Percentiles rank a stretch among this genome's conserved stretches.
Conservation (phyloP, 2,888 invertebrate genomes). For the Lypha dubia region DNA sequence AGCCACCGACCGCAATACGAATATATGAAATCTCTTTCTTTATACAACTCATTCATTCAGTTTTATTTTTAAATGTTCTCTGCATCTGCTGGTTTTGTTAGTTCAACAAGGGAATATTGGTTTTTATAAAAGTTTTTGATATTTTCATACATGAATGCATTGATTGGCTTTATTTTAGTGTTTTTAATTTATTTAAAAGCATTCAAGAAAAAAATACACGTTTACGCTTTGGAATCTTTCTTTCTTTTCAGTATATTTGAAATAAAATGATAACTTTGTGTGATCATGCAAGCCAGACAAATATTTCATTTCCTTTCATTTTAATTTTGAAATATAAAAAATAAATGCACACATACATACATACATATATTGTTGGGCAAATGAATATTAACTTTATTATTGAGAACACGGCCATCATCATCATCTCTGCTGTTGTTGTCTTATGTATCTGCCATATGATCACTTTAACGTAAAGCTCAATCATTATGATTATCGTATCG, state of each 20-base stretch:
- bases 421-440: not conserved
- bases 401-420: constrained; percentile 7
- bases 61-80: constrained; percentile 8
- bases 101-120: not conserved
- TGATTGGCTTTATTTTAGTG: constrained; percentile 77
- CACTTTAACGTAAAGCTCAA: constrained; percentile 9
- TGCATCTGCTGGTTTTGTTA: constrained; percentile 39
- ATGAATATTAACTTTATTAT: constrained; percentile 39
- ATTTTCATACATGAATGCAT: constrained; percentile 78
- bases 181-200: constrained; percentile 10
- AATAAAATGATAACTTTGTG: constrained; percentile 82
- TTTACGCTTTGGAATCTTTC: constrained; percentile 28
- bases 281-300: constrained; percentile 78
- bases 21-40: constrained; percentile 10
- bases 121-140: constrained; percentile 34
- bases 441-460: not conserved
- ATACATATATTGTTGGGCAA: constrained; percentile 40
- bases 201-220: constrained; percentile 10
- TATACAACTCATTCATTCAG: constrained; percentile 50
- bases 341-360: constrained; percentile 3
- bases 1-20: constrained; percentile 63
- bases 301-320: constrained; percentile 81
- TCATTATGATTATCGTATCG: constrained; percentile 19
- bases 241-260: constrained; percentile 73
- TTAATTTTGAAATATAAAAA: constrained; percentile 35